Evolutionary conservation across 2,888 invertebrate species (phyloP).

Genomic region (Eristalis tenax): DNA sequence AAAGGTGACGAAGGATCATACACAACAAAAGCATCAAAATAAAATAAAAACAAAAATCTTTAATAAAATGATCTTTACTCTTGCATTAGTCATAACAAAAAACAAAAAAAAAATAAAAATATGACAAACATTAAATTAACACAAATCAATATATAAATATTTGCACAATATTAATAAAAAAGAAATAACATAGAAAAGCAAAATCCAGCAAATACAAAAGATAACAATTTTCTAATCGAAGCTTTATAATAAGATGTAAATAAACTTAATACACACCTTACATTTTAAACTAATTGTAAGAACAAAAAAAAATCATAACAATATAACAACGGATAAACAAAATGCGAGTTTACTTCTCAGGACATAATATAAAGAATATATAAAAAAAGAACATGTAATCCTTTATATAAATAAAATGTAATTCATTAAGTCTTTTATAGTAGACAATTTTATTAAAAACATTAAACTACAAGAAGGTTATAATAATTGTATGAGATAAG

Average conservation of each 20-base stretch:
- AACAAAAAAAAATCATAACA: constrained; percentile 64
- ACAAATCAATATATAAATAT: constrained; percentile 68
- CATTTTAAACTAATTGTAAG: constrained; percentile 48
- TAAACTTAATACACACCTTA: constrained; percentile 48
- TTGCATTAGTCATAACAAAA: constrained; percentile 68
- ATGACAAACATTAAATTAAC: constrained; percentile 72
- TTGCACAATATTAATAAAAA: constrained; percentile 70
- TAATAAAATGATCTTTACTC: constrained; percentile 66
- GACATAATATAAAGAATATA: constrained; percentile 62
- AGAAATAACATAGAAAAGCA: constrained; percentile 70
- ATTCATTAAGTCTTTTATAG: constrained; percentile 71
- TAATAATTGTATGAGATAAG: constrained; percentile 71
- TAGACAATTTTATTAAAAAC: constrained; percentile 72
- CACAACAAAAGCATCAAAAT: constrained; percentile 8
- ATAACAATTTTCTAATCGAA: constrained; percentile 69
- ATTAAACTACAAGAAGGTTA: constrained; percentile 72
- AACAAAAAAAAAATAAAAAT: constrained; percentile 62
- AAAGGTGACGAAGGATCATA: neutral
- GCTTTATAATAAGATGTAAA: constrained; percentile 46
- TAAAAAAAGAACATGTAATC: constrained; percentile 43
- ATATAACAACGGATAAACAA: constrained; percentile 68
- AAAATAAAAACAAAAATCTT: constrained; percentile 50
- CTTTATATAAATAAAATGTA: constrained; percentile 66
- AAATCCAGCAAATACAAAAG: constrained; percentile 67
- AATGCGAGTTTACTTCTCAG: constrained; percentile 70